Percentiles rank a stretch among this genome's conserved stretches.
These are phyloP conservation scores for Montipora efflorescens DNA, from an alignment of 64 coral and sea anemone genomes.

Conservation along the genomic window DNA sequence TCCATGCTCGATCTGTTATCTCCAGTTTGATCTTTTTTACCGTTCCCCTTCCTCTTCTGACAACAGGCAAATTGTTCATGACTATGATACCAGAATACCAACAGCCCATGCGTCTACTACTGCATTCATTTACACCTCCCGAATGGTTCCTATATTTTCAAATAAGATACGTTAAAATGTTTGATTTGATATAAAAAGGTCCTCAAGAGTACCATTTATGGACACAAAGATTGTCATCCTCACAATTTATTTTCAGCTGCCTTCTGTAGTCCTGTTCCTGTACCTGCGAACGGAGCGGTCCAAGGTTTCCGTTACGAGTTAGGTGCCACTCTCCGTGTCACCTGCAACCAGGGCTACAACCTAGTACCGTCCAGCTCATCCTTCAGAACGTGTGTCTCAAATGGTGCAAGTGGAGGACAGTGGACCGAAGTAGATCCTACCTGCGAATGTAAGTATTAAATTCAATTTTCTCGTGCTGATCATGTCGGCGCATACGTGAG, in stretches of 20 bases:
- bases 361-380: slow-evolving; percentile 54
- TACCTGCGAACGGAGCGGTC: slow-evolving; percentile 18
- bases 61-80: too few species aligned
- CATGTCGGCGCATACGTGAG: too few species aligned
- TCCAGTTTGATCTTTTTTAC: too few species aligned
- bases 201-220: neutral
- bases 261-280: slow-evolving; percentile 47
- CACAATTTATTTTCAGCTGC: slow-evolving; percentile 26
- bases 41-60: too few species aligned
- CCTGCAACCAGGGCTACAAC: slow-evolving; percentile 40
- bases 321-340: slow-evolving; percentile 67
- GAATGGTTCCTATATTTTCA: too few species aligned
- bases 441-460: slow-evolving; percentile 15
- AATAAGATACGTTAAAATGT: too few species aligned
- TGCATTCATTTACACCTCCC: too few species aligned
- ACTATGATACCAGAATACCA: too few species aligned
- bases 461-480: neutral
- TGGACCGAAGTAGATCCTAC: slow-evolving; percentile 61
- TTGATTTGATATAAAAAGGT: too few species aligned
- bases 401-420: slow-evolving; percentile 30
- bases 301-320: slow-evolving; percentile 75
- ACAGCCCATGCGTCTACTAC: too few species aligned
- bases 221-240: neutral
- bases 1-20: too few species aligned
- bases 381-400: slow-evolving; percentile 52